A percentile compares a stretch with the other conserved stretches of the same genome.
These are phyloP conservation scores for Drosophila multiciliata DNA, from an alignment of 2,888 invertebrate species.

Conservation along the genomic window DNA sequence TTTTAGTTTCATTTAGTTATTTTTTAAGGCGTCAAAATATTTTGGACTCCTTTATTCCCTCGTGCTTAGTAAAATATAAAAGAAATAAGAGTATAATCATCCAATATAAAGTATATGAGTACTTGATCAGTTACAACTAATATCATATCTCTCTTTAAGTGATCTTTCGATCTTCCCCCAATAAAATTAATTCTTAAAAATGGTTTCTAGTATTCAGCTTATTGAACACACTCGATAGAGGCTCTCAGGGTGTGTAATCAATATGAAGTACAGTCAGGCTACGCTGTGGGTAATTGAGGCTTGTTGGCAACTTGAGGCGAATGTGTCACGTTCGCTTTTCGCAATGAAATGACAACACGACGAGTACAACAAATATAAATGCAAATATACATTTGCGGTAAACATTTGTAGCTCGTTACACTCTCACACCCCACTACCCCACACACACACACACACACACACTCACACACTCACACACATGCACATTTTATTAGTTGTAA, in stretches of 20 bases:
- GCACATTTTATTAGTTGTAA: conserved; percentile 34
- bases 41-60: background rate
- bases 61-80: background rate
- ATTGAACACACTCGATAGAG: background rate
- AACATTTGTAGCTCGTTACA: conserved; percentile 75
- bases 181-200: background rate
- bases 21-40: background rate
- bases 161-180: background rate
- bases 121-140: background rate
- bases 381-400: conserved; percentile 72
- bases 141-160: background rate
- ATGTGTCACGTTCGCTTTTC: conserved; percentile 69
- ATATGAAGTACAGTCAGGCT: background rate
- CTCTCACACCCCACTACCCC: conserved; percentile 13
- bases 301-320: conserved; percentile 44
- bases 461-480: conserved; percentile 17
- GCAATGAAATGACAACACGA: conserved; percentile 61
- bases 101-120: background rate
- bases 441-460: background rate
- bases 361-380: conserved; percentile 67
- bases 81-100: background rate
- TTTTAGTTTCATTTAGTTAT: background rate
- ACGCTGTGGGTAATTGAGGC: conserved; percentile 7
- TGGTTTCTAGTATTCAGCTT: background rate
- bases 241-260: background rate